Evolutionary conservation across 1,140 invertebrate genomes (phyloP), one percentile per base, ranked within the genome.

Genomic region (Neodiprion fabricii): DNA sequence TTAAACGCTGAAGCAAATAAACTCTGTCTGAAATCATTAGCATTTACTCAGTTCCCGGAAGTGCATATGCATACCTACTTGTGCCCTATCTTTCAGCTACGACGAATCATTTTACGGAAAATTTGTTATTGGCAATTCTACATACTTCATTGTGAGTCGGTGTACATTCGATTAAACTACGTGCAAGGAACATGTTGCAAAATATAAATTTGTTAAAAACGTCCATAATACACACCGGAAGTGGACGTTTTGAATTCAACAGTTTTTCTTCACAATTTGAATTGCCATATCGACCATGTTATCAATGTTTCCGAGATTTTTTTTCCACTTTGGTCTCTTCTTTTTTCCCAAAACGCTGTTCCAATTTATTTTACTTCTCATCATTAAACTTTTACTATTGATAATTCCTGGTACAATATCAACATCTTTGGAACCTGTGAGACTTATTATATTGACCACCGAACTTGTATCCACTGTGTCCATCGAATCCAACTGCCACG

Each of bases 401-500:
- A 87, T 17, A 53, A 86, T 78, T 10, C 83, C 84, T 17, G 85
- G 80, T 7, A 82, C n/a, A 71, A 83, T 80, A 48, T 77, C 68
- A 28, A 76, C 74, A 40, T 67, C 75, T 8, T 73, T 67, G 2
- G 70, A 48, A 40, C 75, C 77, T 75, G 69, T 4, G 47, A 48
- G 14, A 76, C 21, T 14, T 76, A 11, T 14, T 14, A 12, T 79
- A 48, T 75, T 11, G 12, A 70, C 53, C 2, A 72, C 47, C n/a
- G 70, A 9, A 0, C 77, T 17, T 21, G 79, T 72, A 66, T 79
- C 47, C 23, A 83, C 70, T 53, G 75, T 73, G 21, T 82, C 73
- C 47, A 82, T 14, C 7, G 79, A 78, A 47, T 84, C 77, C 0
- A 78, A 74, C 79, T 88, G 87, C 87, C 87, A 88, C 1, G 88